Base-by-base conservation (phyloP, 2,888 invertebrate species). In the Diachrysia chrysitis region DNA sequence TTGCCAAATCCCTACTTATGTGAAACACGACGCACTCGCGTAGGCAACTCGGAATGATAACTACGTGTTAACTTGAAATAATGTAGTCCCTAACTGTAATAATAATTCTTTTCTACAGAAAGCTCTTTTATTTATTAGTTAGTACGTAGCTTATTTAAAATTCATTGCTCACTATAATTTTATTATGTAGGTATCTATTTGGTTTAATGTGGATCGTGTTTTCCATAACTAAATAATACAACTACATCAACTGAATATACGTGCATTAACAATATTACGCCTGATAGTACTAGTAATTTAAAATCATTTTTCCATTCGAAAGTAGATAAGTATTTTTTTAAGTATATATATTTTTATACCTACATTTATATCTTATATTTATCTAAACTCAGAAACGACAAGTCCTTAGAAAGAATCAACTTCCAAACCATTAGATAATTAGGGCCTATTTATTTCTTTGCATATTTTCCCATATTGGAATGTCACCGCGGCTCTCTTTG, bases 1-100 rank as follows among this genome's bases (percentile, higher is more conserved):
- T 93, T 92, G 88, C 89, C 82, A 93, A 94, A 94, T 93, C 94
- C 93, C 89, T 89, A 92, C 92, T 95, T 94, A 91, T 90, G 90
- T 91, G 92, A 92, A 93, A 94, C 92, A 92, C 89, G 91, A 91
- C 92, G 90, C 88, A 87, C 86, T 88, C 87, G 85, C 83, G 89
- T 88, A 87, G 85, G 82, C 85, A 83, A 90, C 91, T 90, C 89
- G 85, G 90, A 92, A 92, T 90, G 90, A 90, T 90, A 89, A 90
- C 84, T 90, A 90, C 89, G 88, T 89, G 90, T 87, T 85, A 85
- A 82, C 85, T 81, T 79, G 85, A 83, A 85, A 84, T 84, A 76
- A 77, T 85, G 76, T 76, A 80, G 75, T 79, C 76, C 70, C 78
- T 83, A 69, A 73, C 73, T 75, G 81, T 82, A 83, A 73, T 67